A percentile compares a stretch with the other conserved stretches of the same genome.
Conservation (phyloP, 2,797 vertebrate genomes). For the Sardinella longiceps region DNA sequence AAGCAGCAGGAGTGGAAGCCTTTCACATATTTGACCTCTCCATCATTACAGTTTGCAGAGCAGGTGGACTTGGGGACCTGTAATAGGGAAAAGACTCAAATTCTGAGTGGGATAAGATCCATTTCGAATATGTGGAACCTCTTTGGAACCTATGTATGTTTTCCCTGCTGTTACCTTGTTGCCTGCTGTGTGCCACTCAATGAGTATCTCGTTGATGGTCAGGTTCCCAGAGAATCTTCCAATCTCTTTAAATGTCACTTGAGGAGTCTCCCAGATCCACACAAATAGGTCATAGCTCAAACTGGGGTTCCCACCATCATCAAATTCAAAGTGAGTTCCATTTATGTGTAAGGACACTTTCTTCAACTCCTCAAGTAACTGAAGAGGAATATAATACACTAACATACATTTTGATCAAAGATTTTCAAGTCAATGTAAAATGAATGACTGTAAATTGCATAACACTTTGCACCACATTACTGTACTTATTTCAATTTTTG, state of each 20-base stretch:
- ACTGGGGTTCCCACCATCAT: slow-evolving; percentile 74
- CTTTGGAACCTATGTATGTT: no score
- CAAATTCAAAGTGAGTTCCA: slow-evolving; percentile 69
- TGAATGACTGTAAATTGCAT: no score
- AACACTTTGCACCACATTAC: no score
- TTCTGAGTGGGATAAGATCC: no score
- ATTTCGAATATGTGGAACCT: no score
- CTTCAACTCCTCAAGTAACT: slow-evolving; percentile 81
- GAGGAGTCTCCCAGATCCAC: slow-evolving; percentile 73
- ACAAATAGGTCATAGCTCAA: slow-evolving; percentile 75
- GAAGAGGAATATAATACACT: slow-evolving; percentile 34
- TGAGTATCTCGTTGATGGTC: slow-evolving; percentile 53
- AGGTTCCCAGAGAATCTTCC: slow-evolving; percentile 68
- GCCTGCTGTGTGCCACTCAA: slow-evolving; percentile 72
- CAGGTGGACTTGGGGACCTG: slow-evolving; percentile 84
- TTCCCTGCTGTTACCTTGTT: slow-evolving; percentile 61
- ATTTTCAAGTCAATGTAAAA: no score
- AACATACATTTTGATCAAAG: background rate
- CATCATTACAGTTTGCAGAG: slow-evolving; percentile 74
- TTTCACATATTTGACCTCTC: slow-evolving; percentile 83
- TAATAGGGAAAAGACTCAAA: slow-evolving; percentile 32
- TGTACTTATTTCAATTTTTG: no score
- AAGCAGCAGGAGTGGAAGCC: slow-evolving; percentile 92
- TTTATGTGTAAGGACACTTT: slow-evolving; percentile 68
- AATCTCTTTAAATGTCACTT: slow-evolving; percentile 54